Conservation (phyloP, 2,888 invertebrate genomes). For the Diploptera punctata region DNA sequence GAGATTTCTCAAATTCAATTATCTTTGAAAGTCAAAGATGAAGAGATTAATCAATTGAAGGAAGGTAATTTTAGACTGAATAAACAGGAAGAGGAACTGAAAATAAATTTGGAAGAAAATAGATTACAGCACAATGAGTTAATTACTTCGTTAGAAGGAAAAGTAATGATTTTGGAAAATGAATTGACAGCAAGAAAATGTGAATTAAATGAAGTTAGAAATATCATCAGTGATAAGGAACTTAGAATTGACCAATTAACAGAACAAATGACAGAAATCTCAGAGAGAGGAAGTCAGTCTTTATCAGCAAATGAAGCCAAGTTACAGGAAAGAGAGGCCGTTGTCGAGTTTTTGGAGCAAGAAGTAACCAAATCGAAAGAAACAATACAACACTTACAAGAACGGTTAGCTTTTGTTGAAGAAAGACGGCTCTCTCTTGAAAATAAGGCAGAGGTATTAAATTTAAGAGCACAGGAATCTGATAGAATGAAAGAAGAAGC, state of each 20-base stretch:
- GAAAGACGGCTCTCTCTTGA: slow-evolving; percentile 66
- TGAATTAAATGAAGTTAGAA: slow-evolving; percentile 8
- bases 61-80: background rate
- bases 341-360: slow-evolving; percentile 73
- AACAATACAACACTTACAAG: slow-evolving; percentile 69
- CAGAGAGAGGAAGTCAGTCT: slow-evolving; percentile 52
- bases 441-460: slow-evolving; percentile 66
- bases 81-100: background rate
- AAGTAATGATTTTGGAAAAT: slow-evolving; percentile 65
- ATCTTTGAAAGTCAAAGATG: slow-evolving; percentile 9
- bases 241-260: slow-evolving; percentile 49
- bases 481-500: slow-evolving; percentile 66
- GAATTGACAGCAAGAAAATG: background rate
- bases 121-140: too few relatives aligned
- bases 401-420: slow-evolving; percentile 67
- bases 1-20: background rate
- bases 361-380: slow-evolving; percentile 70
- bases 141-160: background rate
- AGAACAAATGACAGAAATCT: slow-evolving; percentile 44
- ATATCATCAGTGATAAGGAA: slow-evolving; percentile 47
- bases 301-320: slow-evolving; percentile 67
- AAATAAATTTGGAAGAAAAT: background rate
- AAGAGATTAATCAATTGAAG: background rate
- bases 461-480: slow-evolving; percentile 64
- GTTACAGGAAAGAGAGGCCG: slow-evolving; percentile 75